Conservation (phyloP, 2,888 invertebrate genomes). For the Brachyopa scutellaris region DNA sequence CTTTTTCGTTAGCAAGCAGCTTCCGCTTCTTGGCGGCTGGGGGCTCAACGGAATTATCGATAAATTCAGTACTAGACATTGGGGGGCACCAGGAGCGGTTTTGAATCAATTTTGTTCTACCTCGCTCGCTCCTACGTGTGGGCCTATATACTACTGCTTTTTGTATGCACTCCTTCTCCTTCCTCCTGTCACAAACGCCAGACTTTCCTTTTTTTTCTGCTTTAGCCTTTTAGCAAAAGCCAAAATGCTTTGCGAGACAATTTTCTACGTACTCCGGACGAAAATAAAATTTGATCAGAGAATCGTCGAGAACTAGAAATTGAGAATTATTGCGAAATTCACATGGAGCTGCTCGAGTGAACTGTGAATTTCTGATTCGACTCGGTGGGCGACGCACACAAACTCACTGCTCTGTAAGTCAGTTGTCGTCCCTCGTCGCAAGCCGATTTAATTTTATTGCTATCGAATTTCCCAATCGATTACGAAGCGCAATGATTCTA, state of each 20-base stretch:
- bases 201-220: background rate
- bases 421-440: conserved; percentile 2
- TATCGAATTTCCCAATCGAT: background rate
- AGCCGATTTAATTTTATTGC: background rate
- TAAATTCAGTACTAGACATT: conserved; percentile 97
- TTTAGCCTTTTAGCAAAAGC: background rate
- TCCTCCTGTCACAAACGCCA: conserved; percentile 1
- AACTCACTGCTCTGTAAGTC: conserved; percentile 7
- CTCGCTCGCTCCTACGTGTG: conserved; percentile 61
- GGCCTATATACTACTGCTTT: conserved; percentile 1
- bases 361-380: background rate
- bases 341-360: conserved; percentile 7
- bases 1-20: conserved; percentile 81
- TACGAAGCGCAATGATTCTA: background rate
- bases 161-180: conserved; percentile 7
- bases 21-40: conserved; percentile 95
- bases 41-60: conserved; percentile 95
- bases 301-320: conserved; percentile 33
- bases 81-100: conserved; percentile 80
- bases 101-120: conserved; percentile 70
- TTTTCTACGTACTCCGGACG: conserved; percentile 23
- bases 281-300: conserved; percentile 13
- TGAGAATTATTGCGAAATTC: conserved; percentile 48
- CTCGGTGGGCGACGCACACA: conserved; percentile 31
- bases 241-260: conserved; percentile 25